A percentile compares a stretch with the other conserved stretches of the same genome.
Evolutionary conservation across 2,113 vertebrate genomes (phyloP).

Genomic region (Malurus elegans): DNA sequence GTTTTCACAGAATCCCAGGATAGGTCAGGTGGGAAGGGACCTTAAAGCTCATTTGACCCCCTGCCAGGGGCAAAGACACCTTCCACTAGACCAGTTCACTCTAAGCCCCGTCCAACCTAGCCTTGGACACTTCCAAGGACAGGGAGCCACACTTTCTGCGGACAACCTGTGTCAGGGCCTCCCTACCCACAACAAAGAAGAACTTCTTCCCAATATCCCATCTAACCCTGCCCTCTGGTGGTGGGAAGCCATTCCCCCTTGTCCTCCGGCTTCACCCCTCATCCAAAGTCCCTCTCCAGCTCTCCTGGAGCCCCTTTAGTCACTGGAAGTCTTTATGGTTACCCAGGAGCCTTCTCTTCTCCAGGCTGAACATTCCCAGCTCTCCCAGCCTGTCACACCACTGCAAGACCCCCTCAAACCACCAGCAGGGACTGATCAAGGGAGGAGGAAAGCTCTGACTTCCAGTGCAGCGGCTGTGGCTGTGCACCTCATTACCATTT

Average conservation of each 20-base stretch:
- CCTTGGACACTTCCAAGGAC: neutral
- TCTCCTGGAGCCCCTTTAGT: neutral
- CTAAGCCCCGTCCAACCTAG: accelerated
- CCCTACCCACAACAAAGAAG: neutral
- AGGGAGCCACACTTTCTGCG: neutral
- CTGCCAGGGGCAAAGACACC: neutral
- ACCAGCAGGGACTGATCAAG: neutral
- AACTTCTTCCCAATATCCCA: neutral
- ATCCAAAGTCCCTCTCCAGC: neutral
- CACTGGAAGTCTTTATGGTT: neutral
- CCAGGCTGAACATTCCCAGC: neutral
- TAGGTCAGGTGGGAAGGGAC: neutral
- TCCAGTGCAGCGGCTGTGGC: neutral
- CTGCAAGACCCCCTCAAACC: neutral
- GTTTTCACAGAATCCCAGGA: neutral
- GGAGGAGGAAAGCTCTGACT: neutral
- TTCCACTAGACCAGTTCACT: accelerated
- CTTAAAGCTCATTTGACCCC: neutral
- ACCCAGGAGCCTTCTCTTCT: neutral
- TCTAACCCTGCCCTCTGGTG: neutral
- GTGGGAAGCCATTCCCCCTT: neutral
- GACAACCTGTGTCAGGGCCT: neutral
- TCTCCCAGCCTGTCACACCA: neutral
- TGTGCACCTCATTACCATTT: neutral
- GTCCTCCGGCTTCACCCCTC: neutral